Base-by-base conservation (phyloP, 2,113 vertebrate genomes). In the Petroica traversi region DNA sequence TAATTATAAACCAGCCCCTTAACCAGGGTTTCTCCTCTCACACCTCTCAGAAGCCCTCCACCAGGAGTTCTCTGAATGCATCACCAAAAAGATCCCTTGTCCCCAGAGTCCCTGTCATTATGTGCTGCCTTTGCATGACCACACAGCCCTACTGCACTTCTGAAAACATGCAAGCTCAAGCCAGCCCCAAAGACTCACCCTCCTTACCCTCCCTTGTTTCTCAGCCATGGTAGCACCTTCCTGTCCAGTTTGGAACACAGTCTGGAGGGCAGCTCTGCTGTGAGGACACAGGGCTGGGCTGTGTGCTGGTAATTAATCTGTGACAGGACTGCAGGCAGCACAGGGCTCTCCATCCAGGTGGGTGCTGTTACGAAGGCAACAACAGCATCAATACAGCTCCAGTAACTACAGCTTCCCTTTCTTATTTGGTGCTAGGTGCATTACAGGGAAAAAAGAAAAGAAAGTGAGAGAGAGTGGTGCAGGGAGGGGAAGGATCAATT, bases 81-180 rank as follows among this genome's bases (percentile, higher is more conserved):
- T 11, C 25, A 25, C 68, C 5, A 2, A 40, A 43, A 43, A 68
- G 15, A 29, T 8, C 24, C 2, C 29, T 59, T 38, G 15, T 54
- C 38, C 79, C 57, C 12, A 5, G 29, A 16, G 54, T 22, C 34
- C 26, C 48, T 22, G 5, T 9, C 29, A 8, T 7, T 23, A 22
- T 12, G 4, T 1, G 3, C 33, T 67, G 81, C 85, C 33, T 51
- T 45, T 19, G 1, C 38, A 20, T n/a, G 29, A 66, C 17, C 28
- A 20, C 1, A 0, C 34, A 25, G 34, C 31, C 54, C 74, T 19
- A 5, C 34, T 7, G 33, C 0, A 0, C 61, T 77, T 58, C 82
- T 69, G 83, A 79, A 82, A 91, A 69, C 31, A 63, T 90, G 81
- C 46, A 75, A 87, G 76, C 38, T 62, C 78, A 41, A 81, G 34